Evolutionary conservation across 30 jellyfish, hydroid and myxozoan species (phyloP).

Genomic region (Turritopsis dohrnii): DNA sequence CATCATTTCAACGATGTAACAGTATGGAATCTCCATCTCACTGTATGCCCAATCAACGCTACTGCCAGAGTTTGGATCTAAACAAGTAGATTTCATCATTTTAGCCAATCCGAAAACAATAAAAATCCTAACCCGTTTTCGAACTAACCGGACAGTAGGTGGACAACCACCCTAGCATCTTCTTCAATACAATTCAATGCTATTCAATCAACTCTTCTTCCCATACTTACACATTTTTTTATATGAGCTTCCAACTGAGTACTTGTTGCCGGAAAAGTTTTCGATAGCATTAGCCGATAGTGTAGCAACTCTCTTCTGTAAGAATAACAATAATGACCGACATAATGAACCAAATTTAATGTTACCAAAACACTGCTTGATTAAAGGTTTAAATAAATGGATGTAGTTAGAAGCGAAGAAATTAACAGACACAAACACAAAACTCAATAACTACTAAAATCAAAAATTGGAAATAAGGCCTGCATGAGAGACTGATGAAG

Average conservation of each 20-base stretch:
- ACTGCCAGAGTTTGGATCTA: slow-evolving; percentile 56
- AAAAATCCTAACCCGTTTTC: too few species aligned
- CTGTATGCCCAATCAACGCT: slow-evolving; percentile 61
- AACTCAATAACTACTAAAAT: too few species aligned
- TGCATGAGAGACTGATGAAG: too few species aligned
- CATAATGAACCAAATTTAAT: too few species aligned
- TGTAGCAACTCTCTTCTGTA: slow-evolving; percentile 47
- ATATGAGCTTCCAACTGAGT: slow-evolving; percentile 36
- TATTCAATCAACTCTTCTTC: too few species aligned
- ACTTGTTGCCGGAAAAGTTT: slow-evolving; percentile 12
- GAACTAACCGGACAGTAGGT: too few species aligned
- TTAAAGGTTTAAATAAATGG: background rate
- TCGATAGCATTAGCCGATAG: slow-evolving; percentile 38
- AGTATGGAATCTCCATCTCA: slow-evolving; percentile 23
- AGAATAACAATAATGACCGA: background rate
- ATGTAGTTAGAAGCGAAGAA: too few species aligned
- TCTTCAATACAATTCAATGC: too few species aligned
- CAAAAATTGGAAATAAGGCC: too few species aligned
- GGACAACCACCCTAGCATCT: too few species aligned
- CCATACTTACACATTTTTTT: slow-evolving; percentile 41
- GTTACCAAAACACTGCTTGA: background rate
- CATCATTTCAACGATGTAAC: slow-evolving; percentile 42
- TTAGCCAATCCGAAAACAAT: too few species aligned
- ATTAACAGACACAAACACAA: too few species aligned
- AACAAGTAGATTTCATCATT: background rate